Evolutionary conservation across 2,113 vertebrate species (phyloP).

Genomic region (Gallinago jamesoni): DNA sequence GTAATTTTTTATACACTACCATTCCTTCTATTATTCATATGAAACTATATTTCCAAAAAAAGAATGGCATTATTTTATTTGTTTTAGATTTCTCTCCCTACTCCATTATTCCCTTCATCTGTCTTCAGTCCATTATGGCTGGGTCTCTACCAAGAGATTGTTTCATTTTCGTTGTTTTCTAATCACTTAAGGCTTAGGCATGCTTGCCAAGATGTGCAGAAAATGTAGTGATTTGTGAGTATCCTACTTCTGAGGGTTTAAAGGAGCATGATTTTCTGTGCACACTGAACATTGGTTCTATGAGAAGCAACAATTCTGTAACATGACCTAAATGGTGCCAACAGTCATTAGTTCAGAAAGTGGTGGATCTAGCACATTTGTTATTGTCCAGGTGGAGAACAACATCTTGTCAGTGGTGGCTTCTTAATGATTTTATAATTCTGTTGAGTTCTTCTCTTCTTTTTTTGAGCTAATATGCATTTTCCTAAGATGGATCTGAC

Average conservation of each 20-base stretch:
- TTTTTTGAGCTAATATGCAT: background rate
- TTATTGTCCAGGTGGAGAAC: background rate
- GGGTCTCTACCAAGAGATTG: background rate
- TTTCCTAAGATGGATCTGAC: slow-evolving; percentile 1
- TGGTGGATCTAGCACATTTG: background rate
- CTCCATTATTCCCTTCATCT: background rate
- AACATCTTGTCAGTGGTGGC: background rate
- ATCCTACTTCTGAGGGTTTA: background rate
- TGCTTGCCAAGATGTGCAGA: background rate
- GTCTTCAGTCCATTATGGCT: background rate
- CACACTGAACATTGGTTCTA: background rate
- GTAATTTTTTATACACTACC: background rate
- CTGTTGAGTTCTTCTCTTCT: background rate
- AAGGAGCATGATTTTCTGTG: slow-evolving; percentile 10
- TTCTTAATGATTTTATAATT: slow-evolving; percentile 32
- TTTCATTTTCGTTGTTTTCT: background rate
- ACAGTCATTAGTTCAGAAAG: background rate
- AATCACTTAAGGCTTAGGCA: background rate
- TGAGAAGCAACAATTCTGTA: background rate
- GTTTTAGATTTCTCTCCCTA: background rate
- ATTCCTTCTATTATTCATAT: background rate
- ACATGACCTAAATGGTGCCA: background rate
- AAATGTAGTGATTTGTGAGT: background rate
- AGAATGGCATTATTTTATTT: background rate
- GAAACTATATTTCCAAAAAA: background rate